A percentile compares a stretch with the other conserved stretches of the same genome.
These are phyloP conservation scores for Drosophila oshimai DNA, from an alignment of 1,140 invertebrate species.

Conservation along the genomic window DNA sequence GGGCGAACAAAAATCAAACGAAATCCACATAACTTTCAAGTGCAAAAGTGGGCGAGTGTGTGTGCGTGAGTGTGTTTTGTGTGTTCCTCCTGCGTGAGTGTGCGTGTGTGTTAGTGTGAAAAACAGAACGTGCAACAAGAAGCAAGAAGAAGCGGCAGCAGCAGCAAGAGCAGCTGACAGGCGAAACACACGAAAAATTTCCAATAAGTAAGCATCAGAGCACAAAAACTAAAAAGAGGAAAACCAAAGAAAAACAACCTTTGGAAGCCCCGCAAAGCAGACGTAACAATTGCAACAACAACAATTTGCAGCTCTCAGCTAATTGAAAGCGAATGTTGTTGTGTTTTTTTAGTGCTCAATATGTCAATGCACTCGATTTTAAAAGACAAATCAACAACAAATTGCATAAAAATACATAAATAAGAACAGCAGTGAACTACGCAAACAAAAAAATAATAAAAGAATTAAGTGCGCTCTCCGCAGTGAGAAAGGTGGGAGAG, in stretches of 20 bases:
- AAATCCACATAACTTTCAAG: conserved; percentile 40
- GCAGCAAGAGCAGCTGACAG: conserved; percentile 45
- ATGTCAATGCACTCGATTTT: conserved; percentile 68
- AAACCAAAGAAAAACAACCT: conserved; percentile 34
- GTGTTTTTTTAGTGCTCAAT: conserved; percentile 43
- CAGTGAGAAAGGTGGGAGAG: not conserved
- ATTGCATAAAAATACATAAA: conserved; percentile 60
- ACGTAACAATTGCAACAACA: conserved; percentile 49
- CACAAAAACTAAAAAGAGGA: conserved; percentile 1
- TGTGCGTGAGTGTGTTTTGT: conserved; percentile 9
- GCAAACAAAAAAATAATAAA: conserved; percentile 21
- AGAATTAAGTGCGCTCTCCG: conserved; percentile 7
- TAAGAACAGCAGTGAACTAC: conserved; percentile 32
- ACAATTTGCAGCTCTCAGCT: conserved; percentile 56
- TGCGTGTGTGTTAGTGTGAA: conserved; percentile 19
- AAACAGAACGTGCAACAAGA: conserved; percentile 56
- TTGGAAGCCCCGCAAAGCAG: conserved; percentile 38
- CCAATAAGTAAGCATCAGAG: conserved; percentile 39
- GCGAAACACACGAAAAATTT: conserved; percentile 31
- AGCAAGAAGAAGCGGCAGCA: conserved; percentile 44
- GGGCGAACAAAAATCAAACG: conserved; percentile 12
- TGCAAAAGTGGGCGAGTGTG: conserved; percentile 32
- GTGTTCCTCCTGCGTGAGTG: not conserved
- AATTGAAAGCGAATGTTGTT: conserved; percentile 62
- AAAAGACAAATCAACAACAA: conserved; percentile 24